These are phyloP conservation scores for Bagarius yarrelli DNA, from an alignment of 2,113 vertebrate species.

Conservation along the genomic window DNA sequence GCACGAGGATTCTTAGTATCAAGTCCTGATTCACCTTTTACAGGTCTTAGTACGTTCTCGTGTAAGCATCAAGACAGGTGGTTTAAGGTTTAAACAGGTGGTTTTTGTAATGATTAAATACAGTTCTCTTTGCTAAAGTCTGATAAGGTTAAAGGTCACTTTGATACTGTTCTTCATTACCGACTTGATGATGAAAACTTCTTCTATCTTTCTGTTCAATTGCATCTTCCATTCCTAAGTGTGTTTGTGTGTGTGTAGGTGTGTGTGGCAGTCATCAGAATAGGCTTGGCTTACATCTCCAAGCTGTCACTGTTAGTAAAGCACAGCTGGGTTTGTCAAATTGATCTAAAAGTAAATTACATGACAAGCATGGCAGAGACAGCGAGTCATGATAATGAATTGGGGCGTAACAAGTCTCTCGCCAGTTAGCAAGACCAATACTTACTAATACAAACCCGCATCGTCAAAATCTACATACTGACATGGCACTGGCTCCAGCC, in stretches of 20 bases:
- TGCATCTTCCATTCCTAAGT: background rate
- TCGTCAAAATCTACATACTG: conserved; percentile 6
- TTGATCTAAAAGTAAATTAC: conserved; percentile 35
- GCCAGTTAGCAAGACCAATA: conserved; percentile 20
- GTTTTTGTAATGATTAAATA: background rate
- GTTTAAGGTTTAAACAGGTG: conserved; percentile 19
- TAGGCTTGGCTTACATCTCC: conserved; percentile 11
- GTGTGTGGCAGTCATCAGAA: conserved; percentile 6
- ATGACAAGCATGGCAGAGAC: conserved; percentile 26
- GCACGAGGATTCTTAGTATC: background rate
- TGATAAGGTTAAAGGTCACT: conserved; percentile 32
- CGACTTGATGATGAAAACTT: conserved; percentile 16
- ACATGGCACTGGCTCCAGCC: conserved; percentile 11
- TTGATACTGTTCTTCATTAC: conserved; percentile 21
- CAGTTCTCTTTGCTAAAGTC: background rate
- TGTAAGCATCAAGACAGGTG: no score
- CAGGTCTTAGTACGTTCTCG: background rate
- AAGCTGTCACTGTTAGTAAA: conserved; percentile 42
- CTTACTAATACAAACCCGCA: background rate
- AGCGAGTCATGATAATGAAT: conserved; percentile 31
- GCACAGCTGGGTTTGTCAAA: conserved; percentile 33
- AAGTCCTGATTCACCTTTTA: background rate
- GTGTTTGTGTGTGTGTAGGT: background rate
- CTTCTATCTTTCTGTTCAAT: conserved; percentile 21
- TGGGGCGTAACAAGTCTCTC: conserved; percentile 26